Conservation (phyloP, 2,888 invertebrate genomes). For the Oegoconia quadripuncta region DNA sequence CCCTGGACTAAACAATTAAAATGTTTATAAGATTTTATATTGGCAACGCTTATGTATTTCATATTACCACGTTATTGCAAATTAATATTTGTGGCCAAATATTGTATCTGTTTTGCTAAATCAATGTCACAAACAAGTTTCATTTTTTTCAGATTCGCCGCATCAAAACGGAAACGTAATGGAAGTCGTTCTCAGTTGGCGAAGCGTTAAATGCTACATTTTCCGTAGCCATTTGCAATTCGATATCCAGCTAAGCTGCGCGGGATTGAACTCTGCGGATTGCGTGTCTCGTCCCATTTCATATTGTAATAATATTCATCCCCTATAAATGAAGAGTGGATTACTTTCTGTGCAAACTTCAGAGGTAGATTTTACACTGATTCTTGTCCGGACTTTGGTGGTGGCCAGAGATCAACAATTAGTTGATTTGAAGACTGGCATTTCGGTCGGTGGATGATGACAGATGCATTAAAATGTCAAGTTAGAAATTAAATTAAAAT, state of each 20-base stretch:
- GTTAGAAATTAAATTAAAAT: no score
- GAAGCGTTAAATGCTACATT: conserved; percentile 73
- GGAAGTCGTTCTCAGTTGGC: conserved; percentile 65
- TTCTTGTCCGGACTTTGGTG: conserved; percentile 4
- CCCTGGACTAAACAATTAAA: no score
- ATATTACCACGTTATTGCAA: no score
- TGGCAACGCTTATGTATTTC: no score
- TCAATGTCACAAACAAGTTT: not conserved
- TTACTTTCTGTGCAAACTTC: conserved; percentile 25
- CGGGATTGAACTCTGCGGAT: conserved; percentile 61
- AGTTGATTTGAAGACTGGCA: not conserved
- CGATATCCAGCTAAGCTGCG: conserved; percentile 69
- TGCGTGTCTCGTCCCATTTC: conserved; percentile 51
- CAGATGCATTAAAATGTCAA: no score
- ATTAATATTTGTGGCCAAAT: no score
- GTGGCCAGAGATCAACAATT: no score
- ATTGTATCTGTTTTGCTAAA: no score
- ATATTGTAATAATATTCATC: conserved; percentile 64
- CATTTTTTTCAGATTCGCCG: conserved; percentile 32
- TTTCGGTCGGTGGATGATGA: not conserved
- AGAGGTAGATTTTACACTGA: conserved; percentile 9
- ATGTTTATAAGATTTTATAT: no score
- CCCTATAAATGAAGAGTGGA: conserved; percentile 50
- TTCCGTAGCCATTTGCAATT: conserved; percentile 73
- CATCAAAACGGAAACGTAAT: conserved; percentile 35